These are phyloP conservation scores for Camelus dromedarius DNA, from an alignment of 2,113 vertebrate species.

Conservation along the genomic window DNA sequence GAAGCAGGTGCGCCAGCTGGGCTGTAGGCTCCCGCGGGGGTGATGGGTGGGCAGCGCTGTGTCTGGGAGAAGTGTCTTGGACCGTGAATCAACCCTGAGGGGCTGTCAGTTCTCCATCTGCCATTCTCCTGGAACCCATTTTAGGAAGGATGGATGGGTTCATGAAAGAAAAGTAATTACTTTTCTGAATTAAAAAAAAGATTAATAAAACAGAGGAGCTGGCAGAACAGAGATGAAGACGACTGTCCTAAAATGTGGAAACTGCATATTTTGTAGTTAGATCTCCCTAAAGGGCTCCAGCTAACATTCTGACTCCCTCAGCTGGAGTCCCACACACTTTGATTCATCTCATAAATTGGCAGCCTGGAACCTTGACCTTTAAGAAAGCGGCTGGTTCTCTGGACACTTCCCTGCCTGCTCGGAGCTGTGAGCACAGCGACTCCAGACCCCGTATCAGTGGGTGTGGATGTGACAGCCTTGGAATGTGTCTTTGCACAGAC, in stretches of 20 bases:
- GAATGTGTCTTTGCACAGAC: not conserved
- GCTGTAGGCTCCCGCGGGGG: not conserved
- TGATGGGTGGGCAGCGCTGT: too few species aligned
- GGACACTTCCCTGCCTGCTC: not conserved
- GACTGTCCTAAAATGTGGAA: not conserved
- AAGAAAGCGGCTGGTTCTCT: not conserved
- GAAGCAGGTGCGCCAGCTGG: constrained; percentile 86
- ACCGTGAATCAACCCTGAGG: not conserved
- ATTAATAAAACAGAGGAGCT: not conserved
- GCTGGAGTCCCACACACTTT: too few species aligned
- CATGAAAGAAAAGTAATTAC: not conserved
- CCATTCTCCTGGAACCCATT: not conserved
- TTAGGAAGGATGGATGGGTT: not conserved
- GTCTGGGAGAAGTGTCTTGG: too few species aligned
- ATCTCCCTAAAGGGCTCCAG: too few species aligned
- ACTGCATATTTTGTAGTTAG: fast-evolving
- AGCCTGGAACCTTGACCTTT: not conserved
- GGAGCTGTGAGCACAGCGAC: not conserved
- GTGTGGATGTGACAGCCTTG: too few species aligned
- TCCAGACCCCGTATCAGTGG: not conserved
- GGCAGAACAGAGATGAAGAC: not conserved
- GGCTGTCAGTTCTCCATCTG: not conserved
- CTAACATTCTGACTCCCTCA: fast-evolving
- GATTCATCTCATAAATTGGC: not conserved
- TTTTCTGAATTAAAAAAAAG: not conserved